Evolutionary conservation across 2,797 vertebrate genomes (phyloP).

Genomic region (Babyrousa celebensis): DNA sequence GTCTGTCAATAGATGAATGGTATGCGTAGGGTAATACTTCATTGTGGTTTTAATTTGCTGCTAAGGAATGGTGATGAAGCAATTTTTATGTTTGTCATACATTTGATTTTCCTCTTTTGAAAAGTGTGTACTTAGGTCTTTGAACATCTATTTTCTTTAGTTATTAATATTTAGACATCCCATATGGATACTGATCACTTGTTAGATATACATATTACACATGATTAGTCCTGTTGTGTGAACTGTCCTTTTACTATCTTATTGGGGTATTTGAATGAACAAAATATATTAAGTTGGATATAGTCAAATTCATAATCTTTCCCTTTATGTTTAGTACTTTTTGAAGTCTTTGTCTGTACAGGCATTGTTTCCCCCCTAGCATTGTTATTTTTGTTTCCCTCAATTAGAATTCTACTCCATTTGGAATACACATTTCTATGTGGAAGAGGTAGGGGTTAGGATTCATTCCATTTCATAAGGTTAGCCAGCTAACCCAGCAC

Average conservation of each 20-base stretch:
- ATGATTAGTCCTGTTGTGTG: not conserved
- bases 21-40: not conserved
- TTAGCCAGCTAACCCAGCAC: no score
- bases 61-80: not conserved
- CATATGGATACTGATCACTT: not conserved
- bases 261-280: not conserved
- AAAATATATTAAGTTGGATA: not conserved
- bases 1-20: not conserved
- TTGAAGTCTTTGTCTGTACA: not conserved
- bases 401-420: no score
- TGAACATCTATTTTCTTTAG: not conserved
- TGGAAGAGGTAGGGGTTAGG: no score
- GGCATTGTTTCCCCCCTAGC: no score
- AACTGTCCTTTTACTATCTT: not conserved
- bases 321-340: not conserved
- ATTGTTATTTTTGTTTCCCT: no score
- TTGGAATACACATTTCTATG: no score
- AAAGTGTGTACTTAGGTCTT: not conserved
- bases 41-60: not conserved
- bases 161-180: slow-evolving; percentile 1
- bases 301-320: not conserved
- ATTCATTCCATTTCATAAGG: no score
- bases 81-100: not conserved
- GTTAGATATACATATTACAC: not conserved
- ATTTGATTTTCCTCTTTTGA: not conserved